Evolutionary conservation across 2,888 invertebrate species (phyloP), one percentile per base, ranked within the genome.

Genomic region (Phoronis australis): DNA sequence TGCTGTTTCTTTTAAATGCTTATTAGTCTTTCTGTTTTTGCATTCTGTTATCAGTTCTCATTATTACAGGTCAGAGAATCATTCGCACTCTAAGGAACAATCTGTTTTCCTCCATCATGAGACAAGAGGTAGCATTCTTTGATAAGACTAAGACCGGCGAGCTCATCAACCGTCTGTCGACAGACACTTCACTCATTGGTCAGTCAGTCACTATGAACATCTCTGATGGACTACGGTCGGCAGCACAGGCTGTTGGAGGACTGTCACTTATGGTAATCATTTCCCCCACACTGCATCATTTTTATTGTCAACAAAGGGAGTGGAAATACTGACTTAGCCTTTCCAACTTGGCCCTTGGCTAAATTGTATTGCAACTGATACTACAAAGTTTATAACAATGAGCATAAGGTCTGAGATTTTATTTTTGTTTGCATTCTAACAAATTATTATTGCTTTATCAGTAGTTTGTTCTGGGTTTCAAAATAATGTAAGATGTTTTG

Each of bases 191-290:
- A 58, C 80, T 95, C 18, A 92, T 97, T 4, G 93, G 95, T 4
- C 85, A 89, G 52, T 88, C 94, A 35, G 82, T 97, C 1, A 95
- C 94, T 47, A 87, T 86, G 71, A 97, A 97, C 78, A 83, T 97
- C 50, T 93, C 94, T 2, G 96, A 97, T 79, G 97, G 97, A 0
- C 77, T 96, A 22, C 80, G 97, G 42, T 89, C 94, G 0, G 73
- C 85, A 2, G 85, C 92, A 52, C 92, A 93, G 85, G 88, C 90
- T 6, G 76, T 84, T 24, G 89, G 88, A 39, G 93, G 95, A 1
- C 85, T 91, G 35, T 86, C 88, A 24, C 93, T 97, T 90, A 96
- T 96, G 96, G 90, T 91, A 78, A n/a, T n/a, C n/a, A n/a, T n/a
- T n/a, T n/a, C n/a, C n/a, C n/a, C n/a, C n/a, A n/a, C n/a, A n/a